phyloP scores from a whole-genome alignment of 64 coral and sea anemone species.

The Hydrozoanthus tunicans region DNA sequence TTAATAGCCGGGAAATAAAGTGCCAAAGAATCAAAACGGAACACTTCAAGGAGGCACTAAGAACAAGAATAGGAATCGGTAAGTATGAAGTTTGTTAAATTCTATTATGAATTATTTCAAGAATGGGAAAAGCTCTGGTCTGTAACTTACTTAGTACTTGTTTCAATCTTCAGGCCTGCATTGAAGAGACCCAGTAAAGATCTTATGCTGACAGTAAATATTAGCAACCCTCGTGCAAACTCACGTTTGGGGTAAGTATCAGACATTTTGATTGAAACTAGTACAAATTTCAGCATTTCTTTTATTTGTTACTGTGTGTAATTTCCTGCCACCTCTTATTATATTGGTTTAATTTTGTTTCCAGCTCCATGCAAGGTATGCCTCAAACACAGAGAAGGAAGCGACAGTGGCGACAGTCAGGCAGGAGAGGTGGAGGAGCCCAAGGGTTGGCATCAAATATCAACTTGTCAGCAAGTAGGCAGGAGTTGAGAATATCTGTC shows the following conservation, averaged over 20 bases:
- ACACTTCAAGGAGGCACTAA: not conserved
- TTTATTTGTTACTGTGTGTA: not conserved
- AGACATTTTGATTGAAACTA: too few species aligned
- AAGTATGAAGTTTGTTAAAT: not conserved
- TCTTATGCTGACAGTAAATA: slow-evolving; percentile 49
- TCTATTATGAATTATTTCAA: not conserved
- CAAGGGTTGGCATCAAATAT: not conserved
- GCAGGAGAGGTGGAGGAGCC: not conserved
- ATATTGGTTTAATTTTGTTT: not conserved
- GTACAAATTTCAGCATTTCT: too few species aligned
- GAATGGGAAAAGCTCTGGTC: too few species aligned
- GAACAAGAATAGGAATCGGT: slow-evolving; percentile 33
- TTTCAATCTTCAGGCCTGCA: not conserved
- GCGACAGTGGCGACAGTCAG: slow-evolving; percentile 30
- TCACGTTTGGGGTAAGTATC: slow-evolving; percentile 33
- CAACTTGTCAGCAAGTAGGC: slow-evolving; percentile 37
- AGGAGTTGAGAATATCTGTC: slow-evolving; percentile 44
- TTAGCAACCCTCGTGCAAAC: slow-evolving; percentile 43
- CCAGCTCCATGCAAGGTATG: not conserved
- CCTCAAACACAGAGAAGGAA: slow-evolving; percentile 16
- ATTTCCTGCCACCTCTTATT: not conserved
- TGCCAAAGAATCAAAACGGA: slow-evolving; percentile 7
- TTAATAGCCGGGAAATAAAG: not conserved
- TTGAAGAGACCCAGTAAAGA: slow-evolving; percentile 43
- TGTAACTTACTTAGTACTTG: too few species aligned